Base-by-base conservation (phyloP, 2,888 invertebrate genomes). In the Andricus curvator region DNA sequence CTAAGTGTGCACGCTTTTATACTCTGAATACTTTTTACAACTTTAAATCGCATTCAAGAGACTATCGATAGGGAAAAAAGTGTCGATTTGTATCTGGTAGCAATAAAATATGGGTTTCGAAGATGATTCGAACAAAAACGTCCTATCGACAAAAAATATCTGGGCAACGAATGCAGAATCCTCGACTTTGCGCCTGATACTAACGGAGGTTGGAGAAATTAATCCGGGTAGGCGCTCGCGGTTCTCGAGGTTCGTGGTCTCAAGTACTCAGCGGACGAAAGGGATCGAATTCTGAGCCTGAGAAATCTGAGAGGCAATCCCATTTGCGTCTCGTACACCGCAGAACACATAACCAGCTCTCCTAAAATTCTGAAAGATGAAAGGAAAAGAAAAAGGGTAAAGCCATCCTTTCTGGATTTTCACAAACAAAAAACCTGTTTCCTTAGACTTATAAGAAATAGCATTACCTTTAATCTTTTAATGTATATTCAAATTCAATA, bases 281-380 rank as follows among this genome's bases (percentile, higher is more conserved):
- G 29, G 70, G 48, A 70, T 70, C 70, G 48, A 70, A 70, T 70
- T 70, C 70, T 51, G 48, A 70, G 48, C 48, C 70, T 70, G 70
- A 29, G 22, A 51, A 70, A 70, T 70, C 25, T 70, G 29, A 70
- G 70, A 70, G 70, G 70, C 70, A 70, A 70, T 70, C 48, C 48
- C 70, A 70, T 70, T 70, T 70, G 70, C 70, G 15, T 70, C 48
- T 70, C 48, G 8, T 70, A 48, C 70, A 20, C 44, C 51, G 48
- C 29, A 70, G 3, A 25, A 41, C 4, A 37, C 20, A n/a, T 66
- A n/a, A 66, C 17, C 20, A 41, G 29, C 33, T 33, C 15, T 33
- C 4, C 17, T 33, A 37, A 65, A 15, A 66, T 33, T 33, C 17
- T 8, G 6, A 66, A 66, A 37, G 33, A 66, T 66, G 20, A 41